phyloP scores from a whole-genome alignment of 1,140 invertebrate species.

The Gryllus bimaculatus region DNA sequence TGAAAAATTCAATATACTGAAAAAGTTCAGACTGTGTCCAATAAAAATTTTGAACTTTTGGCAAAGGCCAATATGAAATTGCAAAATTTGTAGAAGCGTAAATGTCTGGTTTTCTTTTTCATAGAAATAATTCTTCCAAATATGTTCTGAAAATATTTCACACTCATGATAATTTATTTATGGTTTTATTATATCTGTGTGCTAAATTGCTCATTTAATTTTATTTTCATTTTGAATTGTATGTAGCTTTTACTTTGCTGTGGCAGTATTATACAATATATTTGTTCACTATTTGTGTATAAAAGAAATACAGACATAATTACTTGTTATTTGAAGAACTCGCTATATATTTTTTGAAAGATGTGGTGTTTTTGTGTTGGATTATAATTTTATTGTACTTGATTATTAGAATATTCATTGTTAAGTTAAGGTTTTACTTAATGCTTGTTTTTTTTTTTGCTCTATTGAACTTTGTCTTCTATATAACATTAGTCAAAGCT shows the following conservation, averaged over 20 bases:
- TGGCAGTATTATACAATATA: not conserved
- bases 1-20: too few relatives aligned
- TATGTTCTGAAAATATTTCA: too few relatives aligned
- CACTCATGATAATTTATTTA: not conserved
- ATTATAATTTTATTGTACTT: not conserved
- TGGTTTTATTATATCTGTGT: not conserved
- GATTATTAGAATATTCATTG: not conserved
- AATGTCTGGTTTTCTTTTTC: too few relatives aligned
- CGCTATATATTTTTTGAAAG: not conserved
- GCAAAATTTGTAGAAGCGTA: too few relatives aligned
- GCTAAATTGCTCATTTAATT: not conserved
- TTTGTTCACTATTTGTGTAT: not conserved
- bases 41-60: too few relatives aligned
- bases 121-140: too few relatives aligned
- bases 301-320: not conserved
- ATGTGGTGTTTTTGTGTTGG: not conserved
- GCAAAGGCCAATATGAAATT: too few relatives aligned
- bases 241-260: not conserved
- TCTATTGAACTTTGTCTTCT: too few relatives aligned
- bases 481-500: too few relatives aligned
- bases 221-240: not conserved
- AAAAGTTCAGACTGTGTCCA: too few relatives aligned
- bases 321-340: not conserved
- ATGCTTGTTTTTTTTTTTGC: too few relatives aligned
- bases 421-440: too few relatives aligned